Evolutionary conservation across 1,140 invertebrate species (phyloP).

Genomic region (Hypsibius dujardini): DNA sequence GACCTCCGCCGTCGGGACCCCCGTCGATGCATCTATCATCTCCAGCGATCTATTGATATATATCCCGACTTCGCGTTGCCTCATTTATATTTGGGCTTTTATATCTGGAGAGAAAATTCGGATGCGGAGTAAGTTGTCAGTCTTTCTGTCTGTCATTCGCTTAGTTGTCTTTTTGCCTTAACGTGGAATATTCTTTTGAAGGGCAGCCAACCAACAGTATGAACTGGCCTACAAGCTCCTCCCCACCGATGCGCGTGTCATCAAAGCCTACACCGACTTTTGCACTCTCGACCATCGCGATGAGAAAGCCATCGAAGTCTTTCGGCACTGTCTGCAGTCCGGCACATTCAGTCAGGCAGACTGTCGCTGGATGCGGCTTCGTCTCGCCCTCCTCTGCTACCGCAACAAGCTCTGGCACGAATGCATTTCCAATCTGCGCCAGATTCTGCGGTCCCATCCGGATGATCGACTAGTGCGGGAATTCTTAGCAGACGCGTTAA

Average conservation of each 20-base stretch:
- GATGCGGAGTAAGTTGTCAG: neutral
- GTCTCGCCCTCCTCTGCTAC: conserved; percentile 4
- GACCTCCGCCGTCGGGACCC: neutral
- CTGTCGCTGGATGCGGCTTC: neutral
- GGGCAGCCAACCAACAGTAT: neutral
- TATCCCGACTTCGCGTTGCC: neutral
- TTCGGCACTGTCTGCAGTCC: neutral
- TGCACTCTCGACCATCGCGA: neutral
- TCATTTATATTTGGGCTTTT: neutral
- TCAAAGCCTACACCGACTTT: conserved; percentile 1
- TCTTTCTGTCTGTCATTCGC: too few relatives aligned
- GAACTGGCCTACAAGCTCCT: neutral
- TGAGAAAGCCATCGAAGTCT: neutral
- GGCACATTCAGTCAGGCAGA: neutral
- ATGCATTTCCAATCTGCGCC: neutral
- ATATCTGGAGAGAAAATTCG: neutral
- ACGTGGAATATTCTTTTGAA: neutral
- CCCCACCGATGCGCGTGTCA: neutral
- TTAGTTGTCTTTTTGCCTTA: neutral
- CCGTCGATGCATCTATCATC: neutral
- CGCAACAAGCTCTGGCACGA: neutral
- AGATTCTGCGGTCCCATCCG: neutral
- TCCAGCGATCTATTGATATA: neutral
- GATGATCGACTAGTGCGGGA: conserved; percentile 8
- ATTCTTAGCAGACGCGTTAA: conserved; percentile 9